Percentiles rank a stretch among this genome's conserved stretches.
phyloP scores from a whole-genome alignment of 2,888 invertebrate species.

The Opisthograptis luteolata region DNA sequence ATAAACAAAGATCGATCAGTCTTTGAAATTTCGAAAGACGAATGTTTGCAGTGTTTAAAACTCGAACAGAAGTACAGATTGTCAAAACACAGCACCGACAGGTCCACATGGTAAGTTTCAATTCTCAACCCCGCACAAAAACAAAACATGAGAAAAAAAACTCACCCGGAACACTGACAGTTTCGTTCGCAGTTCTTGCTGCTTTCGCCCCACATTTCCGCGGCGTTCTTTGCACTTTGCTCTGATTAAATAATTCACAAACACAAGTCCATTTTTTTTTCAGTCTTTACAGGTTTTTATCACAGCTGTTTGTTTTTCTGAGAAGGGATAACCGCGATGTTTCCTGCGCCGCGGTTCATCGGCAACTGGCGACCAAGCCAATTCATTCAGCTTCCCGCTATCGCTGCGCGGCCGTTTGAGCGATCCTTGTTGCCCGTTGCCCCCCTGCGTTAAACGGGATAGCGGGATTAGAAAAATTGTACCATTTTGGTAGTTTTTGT shows the following conservation, averaged over 20 bases:
- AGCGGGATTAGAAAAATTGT: constrained; percentile 43
- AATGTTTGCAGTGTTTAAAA: no score
- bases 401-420: constrained; percentile 34
- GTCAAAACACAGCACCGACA: constrained; percentile 18
- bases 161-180: constrained; percentile 79
- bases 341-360: constrained; percentile 21
- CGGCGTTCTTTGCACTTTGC: constrained; percentile 41
- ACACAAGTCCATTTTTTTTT: constrained; percentile 61
- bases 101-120: constrained; percentile 11
- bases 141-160: constrained; percentile 26
- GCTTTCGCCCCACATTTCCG: constrained; percentile 75
- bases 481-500: constrained; percentile 56
- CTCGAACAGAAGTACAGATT: constrained; percentile 14
- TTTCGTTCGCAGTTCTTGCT: constrained; percentile 70
- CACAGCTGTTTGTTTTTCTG: constrained; percentile 29
- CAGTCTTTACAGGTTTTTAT: constrained; percentile 43
- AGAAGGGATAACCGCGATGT: constrained; percentile 1
- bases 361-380: constrained; percentile 21
- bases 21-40: constrained; percentile 17
- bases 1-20: no score
- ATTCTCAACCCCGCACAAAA: no score
- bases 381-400: constrained; percentile 11
- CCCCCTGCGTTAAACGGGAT: constrained; percentile 50
- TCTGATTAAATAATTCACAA: constrained; percentile 45
- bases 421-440: constrained; percentile 41